phyloP scores from a whole-genome alignment of 2,888 invertebrate species.

The Proisotoma minuta region DNA sequence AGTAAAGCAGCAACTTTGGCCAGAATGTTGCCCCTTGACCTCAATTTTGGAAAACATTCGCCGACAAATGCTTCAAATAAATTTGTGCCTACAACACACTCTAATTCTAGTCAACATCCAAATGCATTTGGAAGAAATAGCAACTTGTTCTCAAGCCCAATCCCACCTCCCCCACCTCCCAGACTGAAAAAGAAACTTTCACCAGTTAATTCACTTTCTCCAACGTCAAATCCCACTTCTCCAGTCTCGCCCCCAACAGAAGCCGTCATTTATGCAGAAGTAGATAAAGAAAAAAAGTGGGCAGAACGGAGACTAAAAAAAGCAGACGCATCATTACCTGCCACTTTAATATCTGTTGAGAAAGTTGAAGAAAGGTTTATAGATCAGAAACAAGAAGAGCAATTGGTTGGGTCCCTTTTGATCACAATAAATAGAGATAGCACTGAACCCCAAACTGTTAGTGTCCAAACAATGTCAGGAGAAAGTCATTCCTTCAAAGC shows the following conservation, averaged over 20 bases:
- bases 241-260: slow-evolving; percentile 9
- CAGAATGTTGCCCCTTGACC: slow-evolving; percentile 23
- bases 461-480: not conserved
- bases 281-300: slow-evolving; percentile 46
- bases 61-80: slow-evolving; percentile 5
- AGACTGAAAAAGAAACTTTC: slow-evolving; percentile 32
- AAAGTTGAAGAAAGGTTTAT: not conserved
- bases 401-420: not conserved
- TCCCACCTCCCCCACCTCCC: slow-evolving; percentile 45
- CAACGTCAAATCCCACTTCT: slow-evolving; percentile 11
- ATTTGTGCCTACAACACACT: not conserved
- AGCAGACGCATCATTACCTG: not conserved
- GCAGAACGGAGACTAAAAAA: slow-evolving; percentile 35
- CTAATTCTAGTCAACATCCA: slow-evolving; percentile 3
- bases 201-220: slow-evolving; percentile 27
- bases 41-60: slow-evolving; percentile 22
- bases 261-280: slow-evolving; percentile 38
- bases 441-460: not conserved
- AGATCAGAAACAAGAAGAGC: not conserved
- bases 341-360: not conserved
- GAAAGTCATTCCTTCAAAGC: not conserved
- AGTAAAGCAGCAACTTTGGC: slow-evolving; percentile 25
- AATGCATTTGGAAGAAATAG: slow-evolving; percentile 21
- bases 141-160: slow-evolving; percentile 24
- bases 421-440: not conserved